These are phyloP conservation scores for Coelopa frigida DNA, from an alignment of 1,140 invertebrate species.

Conservation along the genomic window DNA sequence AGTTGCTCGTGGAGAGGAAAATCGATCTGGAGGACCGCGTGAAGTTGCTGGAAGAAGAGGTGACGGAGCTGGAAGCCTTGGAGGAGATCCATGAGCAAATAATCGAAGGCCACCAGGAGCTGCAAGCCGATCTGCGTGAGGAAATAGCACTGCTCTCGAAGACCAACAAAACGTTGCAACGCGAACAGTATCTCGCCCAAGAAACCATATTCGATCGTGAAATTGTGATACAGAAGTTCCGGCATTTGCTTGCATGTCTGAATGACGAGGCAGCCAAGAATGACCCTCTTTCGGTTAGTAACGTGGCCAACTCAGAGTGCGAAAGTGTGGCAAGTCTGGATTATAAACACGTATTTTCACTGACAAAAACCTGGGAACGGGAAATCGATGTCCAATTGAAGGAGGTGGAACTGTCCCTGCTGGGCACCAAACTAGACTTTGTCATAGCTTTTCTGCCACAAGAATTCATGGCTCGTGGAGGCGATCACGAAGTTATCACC, in stretches of 20 bases:
- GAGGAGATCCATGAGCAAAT: conserved; percentile 72
- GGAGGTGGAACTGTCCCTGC: conserved; percentile 79
- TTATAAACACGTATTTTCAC: conserved; percentile 83
- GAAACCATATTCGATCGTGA: conserved; percentile 93
- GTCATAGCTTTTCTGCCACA: conserved; percentile 89
- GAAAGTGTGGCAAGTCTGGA: conserved; percentile 60
- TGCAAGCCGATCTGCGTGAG: conserved; percentile 86
- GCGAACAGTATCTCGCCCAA: conserved; percentile 74
- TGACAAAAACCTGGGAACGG: conserved; percentile 80
- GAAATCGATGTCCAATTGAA: conserved; percentile 89
- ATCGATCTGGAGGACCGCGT: conserved; percentile 84
- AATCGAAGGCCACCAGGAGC: conserved; percentile 70
- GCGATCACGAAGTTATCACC: conserved; percentile 90
- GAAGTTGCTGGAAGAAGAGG: conserved; percentile 82
- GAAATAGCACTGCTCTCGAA: conserved; percentile 83
- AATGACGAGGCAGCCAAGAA: conserved; percentile 56
- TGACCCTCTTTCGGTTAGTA: too few species aligned
- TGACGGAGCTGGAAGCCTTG: conserved; percentile 72
- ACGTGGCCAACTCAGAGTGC: neutral
- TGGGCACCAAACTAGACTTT: conserved; percentile 74
- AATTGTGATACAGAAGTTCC: conserved; percentile 87
- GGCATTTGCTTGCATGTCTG: conserved; percentile 82
- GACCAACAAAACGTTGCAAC: conserved; percentile 64
- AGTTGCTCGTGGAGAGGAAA: conserved; percentile 86
- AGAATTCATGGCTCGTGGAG: conserved; percentile 80